Percentiles rank a stretch among this genome's conserved stretches.
phyloP scores from a whole-genome alignment of 2,113 vertebrate species.

The Oreotrochilus melanogaster region DNA sequence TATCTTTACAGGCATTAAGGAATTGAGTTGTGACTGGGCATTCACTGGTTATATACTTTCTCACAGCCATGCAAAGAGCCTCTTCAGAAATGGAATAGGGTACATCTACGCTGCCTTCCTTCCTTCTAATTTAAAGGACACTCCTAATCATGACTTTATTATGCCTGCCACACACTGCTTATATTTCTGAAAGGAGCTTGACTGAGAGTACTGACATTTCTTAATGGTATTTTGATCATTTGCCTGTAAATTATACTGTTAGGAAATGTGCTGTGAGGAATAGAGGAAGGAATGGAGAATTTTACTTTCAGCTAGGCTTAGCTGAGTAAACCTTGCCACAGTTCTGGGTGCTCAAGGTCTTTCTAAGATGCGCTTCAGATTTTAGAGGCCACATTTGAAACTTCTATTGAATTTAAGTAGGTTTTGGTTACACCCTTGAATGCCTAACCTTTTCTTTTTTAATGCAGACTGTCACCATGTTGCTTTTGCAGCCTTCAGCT shows the following conservation, averaged over 20 bases:
- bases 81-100: background rate
- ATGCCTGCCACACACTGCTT: constrained; percentile 12
- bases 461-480: background rate
- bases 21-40: background rate
- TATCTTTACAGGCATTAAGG: background rate
- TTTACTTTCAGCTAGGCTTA: background rate
- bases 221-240: constrained; percentile 54
- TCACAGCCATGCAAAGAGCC: background rate
- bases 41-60: background rate
- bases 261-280: constrained; percentile 7
- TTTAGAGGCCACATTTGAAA: background rate
- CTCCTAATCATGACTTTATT: constrained; percentile 22
- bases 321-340: background rate
- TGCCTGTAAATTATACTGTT: constrained; percentile 26
- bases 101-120: background rate
- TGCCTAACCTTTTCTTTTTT: background rate
- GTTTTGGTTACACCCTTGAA: background rate
- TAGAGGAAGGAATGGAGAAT: background rate
- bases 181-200: constrained; percentile 2
- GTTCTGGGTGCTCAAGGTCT: background rate
- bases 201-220: constrained; percentile 45
- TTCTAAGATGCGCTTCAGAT: background rate
- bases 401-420: background rate
- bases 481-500: background rate
- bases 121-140: constrained; percentile 53